A percentile compares a stretch with the other conserved stretches of the same genome.
Conservation (phyloP, 2,113 vertebrate species). For the Phainopepla nitens region DNA sequence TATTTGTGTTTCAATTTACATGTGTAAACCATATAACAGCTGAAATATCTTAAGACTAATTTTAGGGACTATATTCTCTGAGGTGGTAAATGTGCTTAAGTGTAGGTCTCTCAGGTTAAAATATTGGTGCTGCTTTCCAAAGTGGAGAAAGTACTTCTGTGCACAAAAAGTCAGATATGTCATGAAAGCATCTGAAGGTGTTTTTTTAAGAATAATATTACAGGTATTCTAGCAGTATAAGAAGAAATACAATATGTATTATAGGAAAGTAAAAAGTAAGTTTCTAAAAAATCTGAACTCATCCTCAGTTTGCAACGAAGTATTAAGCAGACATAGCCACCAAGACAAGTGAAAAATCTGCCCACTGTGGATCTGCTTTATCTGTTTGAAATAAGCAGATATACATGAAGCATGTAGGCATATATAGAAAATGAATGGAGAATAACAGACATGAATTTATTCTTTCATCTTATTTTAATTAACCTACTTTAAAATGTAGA, state of each 20-base stretch:
- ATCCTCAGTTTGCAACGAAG: background rate
- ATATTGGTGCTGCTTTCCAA: background rate
- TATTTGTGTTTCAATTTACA: background rate
- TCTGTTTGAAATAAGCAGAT: background rate
- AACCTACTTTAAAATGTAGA: background rate
- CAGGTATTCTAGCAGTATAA: background rate
- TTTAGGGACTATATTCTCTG: background rate
- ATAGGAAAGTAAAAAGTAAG: background rate
- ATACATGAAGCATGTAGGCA: background rate
- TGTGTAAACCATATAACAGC: background rate
- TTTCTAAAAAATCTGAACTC: background rate
- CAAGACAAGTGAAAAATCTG: background rate
- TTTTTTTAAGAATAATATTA: background rate
- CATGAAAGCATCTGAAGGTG: background rate
- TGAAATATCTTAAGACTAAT: background rate
- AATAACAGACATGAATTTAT: background rate
- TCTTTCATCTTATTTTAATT: background rate
- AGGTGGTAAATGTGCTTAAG: background rate
- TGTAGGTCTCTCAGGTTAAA: background rate
- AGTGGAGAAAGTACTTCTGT: background rate
- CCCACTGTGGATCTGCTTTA: background rate
- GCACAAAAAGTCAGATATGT: background rate
- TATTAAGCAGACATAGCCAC: background rate
- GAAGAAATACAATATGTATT: background rate
- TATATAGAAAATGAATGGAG: background rate